Conservation (phyloP, 1,140 invertebrate species). For the Plodia interpunctella region DNA sequence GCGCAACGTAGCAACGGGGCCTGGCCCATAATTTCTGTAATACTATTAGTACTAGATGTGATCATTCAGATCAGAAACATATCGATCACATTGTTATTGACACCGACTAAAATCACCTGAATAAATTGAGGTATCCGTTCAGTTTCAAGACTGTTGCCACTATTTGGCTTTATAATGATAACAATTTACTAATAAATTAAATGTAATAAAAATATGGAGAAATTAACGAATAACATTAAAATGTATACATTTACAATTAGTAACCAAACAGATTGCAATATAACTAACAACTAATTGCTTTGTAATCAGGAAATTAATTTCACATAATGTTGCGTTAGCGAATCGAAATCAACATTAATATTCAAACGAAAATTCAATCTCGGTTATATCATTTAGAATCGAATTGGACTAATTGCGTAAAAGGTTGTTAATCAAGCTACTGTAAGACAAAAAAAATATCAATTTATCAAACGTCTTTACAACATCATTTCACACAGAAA, state of each 20-base stretch:
- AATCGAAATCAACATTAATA: neutral
- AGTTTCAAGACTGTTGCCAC: no score
- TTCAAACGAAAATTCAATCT: neutral
- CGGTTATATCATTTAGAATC: neutral
- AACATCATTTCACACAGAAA: conserved; percentile 9
- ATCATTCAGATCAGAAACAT: no score
- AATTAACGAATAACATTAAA: no score
- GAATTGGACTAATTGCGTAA: conserved; percentile 16
- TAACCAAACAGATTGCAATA: neutral
- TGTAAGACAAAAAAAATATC: conserved; percentile 23
- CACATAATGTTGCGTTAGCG: neutral
- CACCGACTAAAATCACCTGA: no score
- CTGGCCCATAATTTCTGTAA: no score
- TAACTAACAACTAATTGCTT: neutral
- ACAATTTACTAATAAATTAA: no score
- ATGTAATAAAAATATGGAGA: no score
- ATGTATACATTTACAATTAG: neutral
- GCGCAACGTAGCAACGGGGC: no score
- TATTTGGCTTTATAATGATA: no score
- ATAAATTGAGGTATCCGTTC: no score
- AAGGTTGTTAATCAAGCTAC: conserved; percentile 7
- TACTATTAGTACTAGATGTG: no score
- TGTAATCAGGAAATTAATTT: neutral
- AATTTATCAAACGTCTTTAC: conserved; percentile 9
- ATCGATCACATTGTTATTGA: no score